Evolutionary conservation across 2,797 vertebrate genomes (phyloP).

Genomic region (Sebastes iracundus): DNA sequence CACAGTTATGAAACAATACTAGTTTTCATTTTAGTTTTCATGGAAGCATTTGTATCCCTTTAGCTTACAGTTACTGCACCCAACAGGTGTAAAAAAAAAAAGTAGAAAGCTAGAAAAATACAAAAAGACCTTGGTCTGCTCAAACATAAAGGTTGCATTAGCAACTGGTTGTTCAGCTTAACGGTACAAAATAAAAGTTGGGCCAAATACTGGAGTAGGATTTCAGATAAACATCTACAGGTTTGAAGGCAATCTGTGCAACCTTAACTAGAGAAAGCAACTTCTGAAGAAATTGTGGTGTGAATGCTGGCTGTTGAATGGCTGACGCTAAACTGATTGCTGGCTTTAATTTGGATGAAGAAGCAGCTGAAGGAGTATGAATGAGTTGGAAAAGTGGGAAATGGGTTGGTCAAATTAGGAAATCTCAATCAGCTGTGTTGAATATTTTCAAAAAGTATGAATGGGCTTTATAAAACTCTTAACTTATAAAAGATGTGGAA

Average conservation of each 20-base stretch:
- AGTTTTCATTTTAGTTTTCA: background rate
- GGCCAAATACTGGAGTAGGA: background rate
- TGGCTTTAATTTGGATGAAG: no score
- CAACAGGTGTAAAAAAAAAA: background rate
- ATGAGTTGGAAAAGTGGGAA: background rate
- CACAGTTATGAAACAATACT: background rate
- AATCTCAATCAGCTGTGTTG: background rate
- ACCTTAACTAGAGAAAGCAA: background rate
- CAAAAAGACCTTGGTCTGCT: background rate
- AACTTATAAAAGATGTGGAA: background rate
- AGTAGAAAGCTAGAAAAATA: background rate
- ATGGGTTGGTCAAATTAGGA: no score
- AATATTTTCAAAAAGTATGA: no score
- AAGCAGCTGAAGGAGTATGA: background rate
- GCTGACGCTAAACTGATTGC: background rate
- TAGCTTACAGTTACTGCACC: background rate
- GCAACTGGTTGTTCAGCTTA: background rate
- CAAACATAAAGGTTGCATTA: no score
- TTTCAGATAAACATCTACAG: background rate
- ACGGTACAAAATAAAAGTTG: background rate
- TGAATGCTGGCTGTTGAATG: background rate
- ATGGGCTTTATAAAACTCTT: no score
- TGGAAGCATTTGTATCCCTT: conserved; percentile 1
- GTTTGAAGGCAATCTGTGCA: background rate
- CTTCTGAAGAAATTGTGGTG: no score